Conservation (phyloP, 2,888 invertebrate genomes). For the Plagiodera versicolora region DNA sequence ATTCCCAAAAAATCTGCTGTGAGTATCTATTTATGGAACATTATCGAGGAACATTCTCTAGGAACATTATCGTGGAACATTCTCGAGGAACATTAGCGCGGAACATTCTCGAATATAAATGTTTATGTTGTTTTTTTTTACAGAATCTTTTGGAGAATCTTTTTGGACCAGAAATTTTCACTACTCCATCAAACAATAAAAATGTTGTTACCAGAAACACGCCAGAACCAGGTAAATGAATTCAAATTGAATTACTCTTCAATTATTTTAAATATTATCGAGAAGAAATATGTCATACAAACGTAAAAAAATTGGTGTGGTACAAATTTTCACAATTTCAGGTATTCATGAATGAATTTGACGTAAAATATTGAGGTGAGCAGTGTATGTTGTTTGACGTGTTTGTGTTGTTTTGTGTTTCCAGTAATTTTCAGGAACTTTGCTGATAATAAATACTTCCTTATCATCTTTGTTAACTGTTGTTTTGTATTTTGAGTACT, state of each 20-base stretch:
- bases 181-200: slow-evolving; percentile 2
- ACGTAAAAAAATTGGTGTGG: too few relatives aligned
- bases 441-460: too few relatives aligned
- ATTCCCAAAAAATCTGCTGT: slow-evolving; percentile 25
- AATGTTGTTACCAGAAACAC: slow-evolving; percentile 17
- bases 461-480: too few relatives aligned
- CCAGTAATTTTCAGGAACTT: too few relatives aligned
- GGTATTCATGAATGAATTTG: not conserved
- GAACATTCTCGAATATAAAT: not conserved
- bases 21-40: too few relatives aligned
- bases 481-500: too few relatives aligned
- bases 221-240: slow-evolving; percentile 19
- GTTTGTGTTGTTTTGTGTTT: not conserved
- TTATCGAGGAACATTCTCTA: too few relatives aligned
- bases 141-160: slow-evolving; percentile 24
- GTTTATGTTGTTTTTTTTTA: slow-evolving; percentile 3
- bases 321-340: not conserved
- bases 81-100: too few relatives aligned
- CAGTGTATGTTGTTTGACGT: not conserved
- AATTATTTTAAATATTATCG: too few relatives aligned
- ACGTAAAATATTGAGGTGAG: not conserved
- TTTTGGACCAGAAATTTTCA: slow-evolving; percentile 18
- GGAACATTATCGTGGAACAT: too few relatives aligned
- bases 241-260: too few relatives aligned
- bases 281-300: too few relatives aligned